Base-by-base conservation (phyloP, 2,888 invertebrate species). In the Clistopyga incitator region DNA sequence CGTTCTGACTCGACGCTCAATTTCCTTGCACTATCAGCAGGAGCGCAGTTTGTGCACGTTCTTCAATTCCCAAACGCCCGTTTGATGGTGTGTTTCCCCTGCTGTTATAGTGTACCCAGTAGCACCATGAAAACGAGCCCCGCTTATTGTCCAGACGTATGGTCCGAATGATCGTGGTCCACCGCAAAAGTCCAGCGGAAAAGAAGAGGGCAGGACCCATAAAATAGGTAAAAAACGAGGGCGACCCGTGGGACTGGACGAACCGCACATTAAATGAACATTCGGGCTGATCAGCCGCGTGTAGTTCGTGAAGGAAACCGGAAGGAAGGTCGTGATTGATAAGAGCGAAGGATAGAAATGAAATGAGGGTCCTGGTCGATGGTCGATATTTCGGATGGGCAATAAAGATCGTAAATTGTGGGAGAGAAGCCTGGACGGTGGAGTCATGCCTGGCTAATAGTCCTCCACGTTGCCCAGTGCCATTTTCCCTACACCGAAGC, bases 321-420 rank as follows among this genome's bases (percentile, higher is more conserved):
- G 56, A 82, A 82, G 56, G 74, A 84, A 74, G 87, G 86, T 84
- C 84, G 85, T 87, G 87, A 90, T 88, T 88, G 89, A 89, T 89
- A 89, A 89, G 84, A 65, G 50, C 81, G 86, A 86, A 38, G 52
- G 23, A 54, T 29, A 65, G 29, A 15, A 54, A 67, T 38, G 25
- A 68, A 70, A 71, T 23, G 50, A 61, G 56, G 25, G 59, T 67
- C 23, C 23, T 20, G 23, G 23, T n/a, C 65, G 54, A 25, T 29
- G 52, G 68, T 42, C 61, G 68, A 80, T 70, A 61, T 80, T 83
- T 80, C 76, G 54, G 52, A 38, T 23, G 23, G 71, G 47, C n/a
- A 67, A 50, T 52, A 50, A 29, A 68, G 77, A 80, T 47, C 76
- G 72, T 83, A 76, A 81, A 81, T 75, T 81, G 70, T 71, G 78